Base-by-base conservation (phyloP, 2,888 invertebrate species). In the Epiblema foenella region DNA sequence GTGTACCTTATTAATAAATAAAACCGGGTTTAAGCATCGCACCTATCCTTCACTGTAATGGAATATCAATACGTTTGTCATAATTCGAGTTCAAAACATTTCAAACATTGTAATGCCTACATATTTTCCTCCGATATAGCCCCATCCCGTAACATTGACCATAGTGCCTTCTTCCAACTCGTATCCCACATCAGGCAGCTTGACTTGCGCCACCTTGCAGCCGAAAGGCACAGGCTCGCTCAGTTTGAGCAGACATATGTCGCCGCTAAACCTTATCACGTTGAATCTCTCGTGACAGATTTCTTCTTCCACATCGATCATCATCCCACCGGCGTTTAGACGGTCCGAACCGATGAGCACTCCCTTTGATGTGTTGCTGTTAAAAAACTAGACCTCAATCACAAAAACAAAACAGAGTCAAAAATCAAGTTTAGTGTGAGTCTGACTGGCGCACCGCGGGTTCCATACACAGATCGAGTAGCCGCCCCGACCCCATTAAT, bases 141-240 rank as follows among this genome's bases (percentile, higher is more conserved):
- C 76, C 75, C 77, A 76, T 15, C 76, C 76, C 17, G 73, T 76
- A 12, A 73, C 59, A 2, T 65, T 46, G 3, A 75, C 49, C n/a
- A 64, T 24, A 18, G 59, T 58, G 0, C 72, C 63, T 1, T 65
- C 69, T 20, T 57, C 65, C 5, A 74, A 9, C n/a, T 73, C 59
- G 2, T 49, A 3, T n/a, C 60, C 39, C 7, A 8, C 58, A 42
- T 66, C 69, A 15, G 76, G 68, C 15, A 77, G 17, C n/a, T 42
- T 20, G 7, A 75, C 66, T 20, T 64, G 71, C 9, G 29, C 65
- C 0, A 75, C 76, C 59, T 73, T 76, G 11, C 70, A 68, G 0
- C 75, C 75, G 17, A 76, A 70, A 2, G 46, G 56, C 3, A 77
- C 56, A 5, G 74, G 58, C 10, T 59, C 63, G 11, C 24, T 62